Conservation (phyloP, 1,140 invertebrate species). For the Apis florea region DNA sequence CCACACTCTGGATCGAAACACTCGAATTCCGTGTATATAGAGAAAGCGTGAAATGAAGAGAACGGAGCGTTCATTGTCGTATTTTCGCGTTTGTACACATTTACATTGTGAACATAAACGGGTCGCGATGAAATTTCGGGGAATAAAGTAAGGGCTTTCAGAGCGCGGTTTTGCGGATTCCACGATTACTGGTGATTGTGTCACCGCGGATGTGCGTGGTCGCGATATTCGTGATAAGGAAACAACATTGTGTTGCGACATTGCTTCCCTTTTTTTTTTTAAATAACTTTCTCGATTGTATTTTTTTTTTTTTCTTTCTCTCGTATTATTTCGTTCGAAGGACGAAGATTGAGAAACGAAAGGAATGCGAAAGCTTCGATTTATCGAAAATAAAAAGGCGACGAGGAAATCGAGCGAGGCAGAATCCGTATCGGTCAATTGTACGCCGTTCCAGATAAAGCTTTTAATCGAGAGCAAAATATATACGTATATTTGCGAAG, state of each 20-base stretch:
- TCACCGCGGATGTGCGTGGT: neutral
- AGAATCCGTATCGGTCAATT: conserved; percentile 1
- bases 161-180: neutral
- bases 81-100: neutral
- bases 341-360: neutral
- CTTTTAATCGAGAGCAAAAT: conserved; percentile 18
- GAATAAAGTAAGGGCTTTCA: neutral
- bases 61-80: no score
- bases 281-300: no score
- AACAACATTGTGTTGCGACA: no score
- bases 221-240: no score
- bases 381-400: neutral
- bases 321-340: no score
- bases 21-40: no score
- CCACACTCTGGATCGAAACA: no score
- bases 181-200: neutral
- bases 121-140: neutral
- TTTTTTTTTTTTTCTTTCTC: no score
- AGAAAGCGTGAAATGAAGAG: no score
- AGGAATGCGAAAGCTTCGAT: neutral
- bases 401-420: neutral
- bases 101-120: neutral
- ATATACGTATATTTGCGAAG: neutral
- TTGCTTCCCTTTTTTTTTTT: no score
- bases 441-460: neutral